These are phyloP conservation scores for Neocrepidodera transversa DNA, from an alignment of 2,888 invertebrate species.

Conservation along the genomic window DNA sequence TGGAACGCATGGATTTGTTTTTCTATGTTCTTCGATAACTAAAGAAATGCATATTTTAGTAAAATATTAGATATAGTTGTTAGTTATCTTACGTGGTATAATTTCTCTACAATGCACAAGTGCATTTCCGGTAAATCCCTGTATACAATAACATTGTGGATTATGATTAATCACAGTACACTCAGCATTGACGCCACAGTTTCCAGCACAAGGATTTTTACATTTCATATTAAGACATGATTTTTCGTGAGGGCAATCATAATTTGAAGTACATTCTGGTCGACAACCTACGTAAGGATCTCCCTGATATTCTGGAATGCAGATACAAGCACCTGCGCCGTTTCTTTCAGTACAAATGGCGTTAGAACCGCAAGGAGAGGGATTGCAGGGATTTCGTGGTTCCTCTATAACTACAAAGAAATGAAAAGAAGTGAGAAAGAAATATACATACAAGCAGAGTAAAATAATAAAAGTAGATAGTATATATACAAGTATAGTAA, in stretches of 20 bases:
- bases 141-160: constrained; percentile 77
- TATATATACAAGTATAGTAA: constrained; percentile 2
- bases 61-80: too few relatives aligned
- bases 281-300: constrained; percentile 81
- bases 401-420: constrained; percentile 59
- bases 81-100: constrained; percentile 52
- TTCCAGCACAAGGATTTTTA: constrained; percentile 78
- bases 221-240: constrained; percentile 83
- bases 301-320: constrained; percentile 76
- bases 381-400: constrained; percentile 76
- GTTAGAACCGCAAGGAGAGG: constrained; percentile 81
- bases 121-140: constrained; percentile 76
- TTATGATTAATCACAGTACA: constrained; percentile 79
- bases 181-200: constrained; percentile 79
- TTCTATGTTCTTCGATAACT: constrained; percentile 57
- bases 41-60: constrained; percentile 25
- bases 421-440: constrained; percentile 32
- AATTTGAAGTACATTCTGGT: constrained; percentile 82
- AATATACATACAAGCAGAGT: constrained; percentile 23
- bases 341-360: constrained; percentile 78
- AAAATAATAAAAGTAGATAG: constrained; percentile 4
- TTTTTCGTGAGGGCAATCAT: constrained; percentile 73
- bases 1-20: constrained; percentile 74
- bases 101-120: constrained; percentile 67
- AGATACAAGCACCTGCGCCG: constrained; percentile 79